phyloP scores from a whole-genome alignment of 2,888 invertebrate species.

The Agriopis marginaria region DNA sequence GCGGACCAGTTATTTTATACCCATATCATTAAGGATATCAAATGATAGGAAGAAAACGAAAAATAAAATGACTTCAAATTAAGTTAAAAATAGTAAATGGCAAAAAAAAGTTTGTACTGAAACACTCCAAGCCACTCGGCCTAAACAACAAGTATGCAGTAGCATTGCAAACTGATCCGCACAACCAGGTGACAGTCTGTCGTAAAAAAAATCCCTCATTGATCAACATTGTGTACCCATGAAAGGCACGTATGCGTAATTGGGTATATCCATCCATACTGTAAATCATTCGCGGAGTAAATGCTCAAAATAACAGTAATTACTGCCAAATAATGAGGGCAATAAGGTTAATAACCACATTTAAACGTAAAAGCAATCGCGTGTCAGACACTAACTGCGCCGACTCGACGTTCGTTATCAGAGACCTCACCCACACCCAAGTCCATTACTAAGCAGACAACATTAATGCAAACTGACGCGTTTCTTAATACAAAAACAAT shows the following conservation, averaged over 20 bases:
- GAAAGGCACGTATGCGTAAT: not conserved
- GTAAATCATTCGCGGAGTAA: not conserved
- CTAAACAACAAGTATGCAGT: too few relatives aligned
- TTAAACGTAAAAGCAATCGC: conserved; percentile 42
- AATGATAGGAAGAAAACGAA: too few relatives aligned
- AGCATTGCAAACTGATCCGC: too few relatives aligned
- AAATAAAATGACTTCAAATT: too few relatives aligned
- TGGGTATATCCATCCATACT: not conserved
- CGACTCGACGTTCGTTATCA: conserved; percentile 43
- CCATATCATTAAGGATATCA: too few relatives aligned
- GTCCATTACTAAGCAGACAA: conserved; percentile 43
- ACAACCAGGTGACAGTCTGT: not conserved
- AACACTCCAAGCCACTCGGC: too few relatives aligned
- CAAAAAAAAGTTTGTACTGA: too few relatives aligned
- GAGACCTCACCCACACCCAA: conserved; percentile 34
- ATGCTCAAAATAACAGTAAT: conserved; percentile 1
- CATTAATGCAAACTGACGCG: conserved; percentile 51
- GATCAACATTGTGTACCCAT: too few relatives aligned
- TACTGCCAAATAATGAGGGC: conserved; percentile 11
- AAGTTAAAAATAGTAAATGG: too few relatives aligned
- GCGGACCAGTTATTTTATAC: too few relatives aligned
- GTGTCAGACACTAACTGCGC: conserved; percentile 42
- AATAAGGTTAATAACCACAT: conserved; percentile 39
- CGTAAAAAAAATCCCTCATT: not conserved
- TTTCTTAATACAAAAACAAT: conserved; percentile 56